phyloP scores from a whole-genome alignment of 2,797 vertebrate species.

The Oophaga sylvatica region DNA sequence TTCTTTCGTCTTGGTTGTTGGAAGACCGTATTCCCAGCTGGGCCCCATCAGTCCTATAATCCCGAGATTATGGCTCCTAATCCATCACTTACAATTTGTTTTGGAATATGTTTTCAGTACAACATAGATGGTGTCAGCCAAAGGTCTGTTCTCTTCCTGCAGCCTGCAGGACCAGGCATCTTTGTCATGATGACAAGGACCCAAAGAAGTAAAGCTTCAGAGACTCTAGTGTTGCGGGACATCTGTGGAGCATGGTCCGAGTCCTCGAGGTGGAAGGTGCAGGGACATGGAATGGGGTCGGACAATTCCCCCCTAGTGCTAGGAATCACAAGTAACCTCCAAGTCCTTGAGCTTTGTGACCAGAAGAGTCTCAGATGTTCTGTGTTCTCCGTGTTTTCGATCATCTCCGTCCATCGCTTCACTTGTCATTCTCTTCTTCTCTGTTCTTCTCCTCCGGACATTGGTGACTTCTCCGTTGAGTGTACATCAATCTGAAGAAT shows the following conservation, averaged over 20 bases:
- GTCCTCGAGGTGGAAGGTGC: not conserved
- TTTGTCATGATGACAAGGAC: not conserved
- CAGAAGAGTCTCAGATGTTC: no score
- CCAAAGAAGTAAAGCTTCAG: not conserved
- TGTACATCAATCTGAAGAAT: no score
- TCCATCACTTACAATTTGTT: constrained; percentile 31
- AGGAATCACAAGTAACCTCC: not conserved
- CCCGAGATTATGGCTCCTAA: constrained; percentile 43
- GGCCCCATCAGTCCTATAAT: constrained; percentile 5
- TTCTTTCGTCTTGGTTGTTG: not conserved
- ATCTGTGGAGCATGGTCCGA: not conserved
- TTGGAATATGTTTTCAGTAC: constrained; percentile 7
- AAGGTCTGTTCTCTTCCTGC: constrained; percentile 12
- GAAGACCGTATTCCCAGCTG: constrained; percentile 18
- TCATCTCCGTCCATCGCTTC: no score
- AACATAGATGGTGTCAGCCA: constrained; percentile 34
- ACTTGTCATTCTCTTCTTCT: no score
- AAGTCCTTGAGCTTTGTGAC: not conserved
- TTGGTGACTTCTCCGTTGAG: no score
- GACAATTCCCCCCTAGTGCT: not conserved
- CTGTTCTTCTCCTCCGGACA: no score
- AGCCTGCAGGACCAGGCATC: not conserved
- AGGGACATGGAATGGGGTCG: no score
- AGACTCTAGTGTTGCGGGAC: not conserved
- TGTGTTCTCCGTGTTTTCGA: no score